phyloP scores from a whole-genome alignment of 2,113 vertebrate genomes.

The Gracilinanus agilis region DNA sequence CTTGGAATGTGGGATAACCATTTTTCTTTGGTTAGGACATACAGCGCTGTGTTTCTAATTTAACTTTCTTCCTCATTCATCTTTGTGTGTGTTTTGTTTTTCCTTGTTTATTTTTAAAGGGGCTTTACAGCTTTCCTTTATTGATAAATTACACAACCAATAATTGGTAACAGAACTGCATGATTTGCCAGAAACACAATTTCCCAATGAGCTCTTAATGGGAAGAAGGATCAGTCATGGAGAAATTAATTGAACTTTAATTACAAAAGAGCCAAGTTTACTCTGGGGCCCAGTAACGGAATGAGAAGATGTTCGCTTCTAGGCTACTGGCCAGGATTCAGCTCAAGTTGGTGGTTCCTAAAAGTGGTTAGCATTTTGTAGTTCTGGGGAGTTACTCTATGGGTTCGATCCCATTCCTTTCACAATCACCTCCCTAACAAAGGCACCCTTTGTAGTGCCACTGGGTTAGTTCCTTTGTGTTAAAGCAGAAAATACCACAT shows the following conservation, averaged over 20 bases:
- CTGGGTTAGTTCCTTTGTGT: not conserved
- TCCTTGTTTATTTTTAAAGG: constrained; percentile 46
- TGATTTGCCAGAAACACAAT: constrained; percentile 4
- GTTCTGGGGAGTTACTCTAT: constrained; percentile 1
- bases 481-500: not conserved
- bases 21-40: constrained; percentile 75
- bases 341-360: not conserved
- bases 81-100: constrained; percentile 42
- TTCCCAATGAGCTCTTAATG: constrained; percentile 27
- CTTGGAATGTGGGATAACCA: constrained; percentile 68
- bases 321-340: constrained; percentile 31
- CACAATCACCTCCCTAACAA: constrained; percentile 25
- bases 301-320: constrained; percentile 23
- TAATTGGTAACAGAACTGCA: constrained; percentile 74
- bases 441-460: constrained; percentile 33
- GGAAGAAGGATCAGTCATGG: constrained; percentile 15
- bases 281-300: not conserved
- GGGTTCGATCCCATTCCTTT: constrained; percentile 12
- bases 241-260: constrained; percentile 14
- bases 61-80: constrained; percentile 75
- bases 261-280: not conserved
- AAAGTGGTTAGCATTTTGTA: not conserved
- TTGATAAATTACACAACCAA: constrained; percentile 77
- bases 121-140: constrained; percentile 68
- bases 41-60: constrained; percentile 73